These are phyloP conservation scores for Campoplex nolae DNA, from an alignment of 2,888 invertebrate species.

Conservation along the genomic window DNA sequence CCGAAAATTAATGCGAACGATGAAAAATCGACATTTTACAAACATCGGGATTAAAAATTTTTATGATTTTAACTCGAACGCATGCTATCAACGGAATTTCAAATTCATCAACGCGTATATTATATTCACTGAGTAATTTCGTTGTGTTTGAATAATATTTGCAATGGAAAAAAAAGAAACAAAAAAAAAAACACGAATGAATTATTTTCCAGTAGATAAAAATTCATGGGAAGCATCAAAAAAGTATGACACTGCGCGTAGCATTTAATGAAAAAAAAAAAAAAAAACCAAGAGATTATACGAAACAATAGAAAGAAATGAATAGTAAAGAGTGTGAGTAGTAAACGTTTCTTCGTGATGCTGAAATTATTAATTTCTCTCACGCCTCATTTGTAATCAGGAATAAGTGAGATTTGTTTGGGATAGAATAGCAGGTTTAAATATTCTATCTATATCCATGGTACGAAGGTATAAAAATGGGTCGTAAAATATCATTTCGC, in stretches of 20 bases:
- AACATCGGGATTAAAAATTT: background rate
- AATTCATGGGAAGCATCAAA: background rate
- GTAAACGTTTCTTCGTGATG: too few species aligned
- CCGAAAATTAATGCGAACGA: background rate
- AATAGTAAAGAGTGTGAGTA: too few species aligned
- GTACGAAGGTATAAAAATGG: constrained; percentile 24
- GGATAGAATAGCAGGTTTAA: background rate
- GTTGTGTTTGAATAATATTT: background rate
- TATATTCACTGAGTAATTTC: background rate
- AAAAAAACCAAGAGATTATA: background rate
- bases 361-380: background rate
- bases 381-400: background rate
- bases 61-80: background rate
- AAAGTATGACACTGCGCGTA: background rate
- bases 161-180: background rate
- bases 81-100: background rate
- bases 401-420: background rate
- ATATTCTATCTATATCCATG: background rate
- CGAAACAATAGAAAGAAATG: background rate
- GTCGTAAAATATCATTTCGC: constrained; percentile 48
- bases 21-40: background rate
- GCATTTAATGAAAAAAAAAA: too few species aligned
- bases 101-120: background rate
- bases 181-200: background rate
- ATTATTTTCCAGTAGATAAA: background rate